Conservation (phyloP, 2,888 invertebrate species). For the Rhabditoides inermis region DNA sequence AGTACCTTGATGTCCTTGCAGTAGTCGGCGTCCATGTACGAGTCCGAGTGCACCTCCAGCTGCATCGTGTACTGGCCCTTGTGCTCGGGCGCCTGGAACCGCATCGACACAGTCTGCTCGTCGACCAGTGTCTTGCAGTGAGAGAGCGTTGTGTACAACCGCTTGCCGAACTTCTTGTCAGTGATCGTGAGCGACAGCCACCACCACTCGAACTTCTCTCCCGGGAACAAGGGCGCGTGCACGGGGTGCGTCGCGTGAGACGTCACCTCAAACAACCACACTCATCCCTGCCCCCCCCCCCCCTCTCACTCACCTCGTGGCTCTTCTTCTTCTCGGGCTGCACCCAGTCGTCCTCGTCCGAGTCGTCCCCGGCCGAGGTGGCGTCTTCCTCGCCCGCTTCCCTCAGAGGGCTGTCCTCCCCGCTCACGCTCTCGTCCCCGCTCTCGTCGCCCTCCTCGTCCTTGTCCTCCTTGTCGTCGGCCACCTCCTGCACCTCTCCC, state of each 20-base stretch:
- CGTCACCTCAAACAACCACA: conserved; percentile 64
- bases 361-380: conserved; percentile 18
- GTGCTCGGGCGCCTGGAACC: conserved; percentile 90
- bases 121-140: conserved; percentile 83
- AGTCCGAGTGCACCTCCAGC: conserved; percentile 86
- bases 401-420: conserved; percentile 56
- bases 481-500: conserved; percentile 10
- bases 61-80: conserved; percentile 71
- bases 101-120: conserved; percentile 68
- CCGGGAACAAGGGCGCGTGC: conserved; percentile 89
- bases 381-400: conserved; percentile 9
- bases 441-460: conserved; percentile 7
- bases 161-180: conserved; percentile 66
- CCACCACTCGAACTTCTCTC: conserved; percentile 96
- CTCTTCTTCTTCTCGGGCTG: conserved; percentile 1
- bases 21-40: conserved; percentile 92
- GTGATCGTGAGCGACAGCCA: conserved; percentile 80
- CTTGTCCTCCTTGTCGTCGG: conserved; percentile 6
- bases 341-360: conserved; percentile 33
- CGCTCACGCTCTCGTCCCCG: conserved; percentile 35
- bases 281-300: not conserved
- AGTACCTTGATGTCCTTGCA: conserved; percentile 77
- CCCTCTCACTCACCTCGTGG: not conserved
- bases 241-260: conserved; percentile 90
- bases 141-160: conserved; percentile 81